Conservation (phyloP, 2,797 vertebrate species). For the Onychomys leucogaster region DNA sequence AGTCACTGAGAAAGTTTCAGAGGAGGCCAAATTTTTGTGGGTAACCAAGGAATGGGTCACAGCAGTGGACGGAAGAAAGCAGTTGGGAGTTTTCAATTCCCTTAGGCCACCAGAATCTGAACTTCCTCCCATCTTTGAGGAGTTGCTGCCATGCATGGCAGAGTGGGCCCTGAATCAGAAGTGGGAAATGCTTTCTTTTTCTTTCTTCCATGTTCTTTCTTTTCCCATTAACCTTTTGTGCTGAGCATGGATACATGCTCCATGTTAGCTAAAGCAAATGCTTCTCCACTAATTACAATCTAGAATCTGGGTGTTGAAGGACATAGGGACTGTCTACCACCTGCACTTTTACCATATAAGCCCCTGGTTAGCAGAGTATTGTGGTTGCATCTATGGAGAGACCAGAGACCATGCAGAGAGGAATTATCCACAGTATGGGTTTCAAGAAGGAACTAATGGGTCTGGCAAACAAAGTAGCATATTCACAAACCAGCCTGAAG, state of each 20-base stretch:
- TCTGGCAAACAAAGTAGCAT: not conserved
- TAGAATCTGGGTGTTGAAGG: not conserved
- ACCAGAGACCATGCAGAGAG: not conserved
- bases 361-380: not conserved
- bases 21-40: not conserved
- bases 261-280: not conserved
- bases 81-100: not conserved
- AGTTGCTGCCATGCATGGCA: not conserved
- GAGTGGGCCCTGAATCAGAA: not conserved
- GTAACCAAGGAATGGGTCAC: not conserved
- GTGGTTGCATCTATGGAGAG: not conserved
- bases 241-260: not conserved
- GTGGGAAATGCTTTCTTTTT: not conserved
- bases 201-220: not conserved
- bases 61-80: not conserved
- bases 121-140: not conserved
- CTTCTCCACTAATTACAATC: not conserved
- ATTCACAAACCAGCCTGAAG: not conserved
- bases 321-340: not conserved
- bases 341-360: not conserved
- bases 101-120: not conserved
- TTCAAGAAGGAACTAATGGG: not conserved
- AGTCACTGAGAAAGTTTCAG: slow-evolving; percentile 38
- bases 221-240: not conserved
- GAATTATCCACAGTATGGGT: not conserved